phyloP scores from a whole-genome alignment of 2,888 invertebrate species.

The Macaria liturata region DNA sequence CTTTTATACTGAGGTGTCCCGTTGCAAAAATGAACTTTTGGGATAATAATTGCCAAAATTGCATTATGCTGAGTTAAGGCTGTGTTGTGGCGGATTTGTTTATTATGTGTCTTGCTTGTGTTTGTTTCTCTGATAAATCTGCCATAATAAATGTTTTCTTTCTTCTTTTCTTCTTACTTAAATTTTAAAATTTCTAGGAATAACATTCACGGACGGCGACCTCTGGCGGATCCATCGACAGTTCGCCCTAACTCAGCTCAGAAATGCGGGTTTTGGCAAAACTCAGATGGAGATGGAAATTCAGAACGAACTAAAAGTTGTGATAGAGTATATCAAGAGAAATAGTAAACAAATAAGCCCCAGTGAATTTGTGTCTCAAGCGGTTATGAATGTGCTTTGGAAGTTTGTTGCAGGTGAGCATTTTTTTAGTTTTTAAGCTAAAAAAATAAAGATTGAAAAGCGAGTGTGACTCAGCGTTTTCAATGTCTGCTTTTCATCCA shows the following conservation, averaged over 20 bases:
- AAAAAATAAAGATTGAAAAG: no score
- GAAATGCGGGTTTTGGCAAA: conserved; percentile 85
- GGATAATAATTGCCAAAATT: no score
- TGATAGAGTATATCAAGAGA: conserved; percentile 71
- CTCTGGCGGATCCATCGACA: conserved; percentile 86
- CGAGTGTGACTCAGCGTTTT: no score
- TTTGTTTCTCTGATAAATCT: no score
- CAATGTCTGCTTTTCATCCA: no score
- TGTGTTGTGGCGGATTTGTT: no score
- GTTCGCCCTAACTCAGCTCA: conserved; percentile 86
- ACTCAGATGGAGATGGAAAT: conserved; percentile 84
- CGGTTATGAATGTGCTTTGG: conserved; percentile 88
- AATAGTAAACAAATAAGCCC: conserved; percentile 69
- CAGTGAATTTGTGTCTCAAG: conserved; percentile 81
- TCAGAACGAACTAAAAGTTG: conserved; percentile 77
- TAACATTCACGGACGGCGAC: conserved; percentile 87
- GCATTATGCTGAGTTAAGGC: no score
- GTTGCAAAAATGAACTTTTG: no score
- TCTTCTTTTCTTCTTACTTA: no score
- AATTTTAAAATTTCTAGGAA: conserved; percentile 63
- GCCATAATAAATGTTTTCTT: no score
- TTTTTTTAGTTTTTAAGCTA: neutral
- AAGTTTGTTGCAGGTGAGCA: conserved; percentile 85
- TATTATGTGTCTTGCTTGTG: no score
- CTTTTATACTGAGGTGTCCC: no score